Percentiles rank a stretch among this genome's conserved stretches.
Evolutionary conservation across 2,888 invertebrate genomes (phyloP).

Genomic region (Limnephilus marmoratus): DNA sequence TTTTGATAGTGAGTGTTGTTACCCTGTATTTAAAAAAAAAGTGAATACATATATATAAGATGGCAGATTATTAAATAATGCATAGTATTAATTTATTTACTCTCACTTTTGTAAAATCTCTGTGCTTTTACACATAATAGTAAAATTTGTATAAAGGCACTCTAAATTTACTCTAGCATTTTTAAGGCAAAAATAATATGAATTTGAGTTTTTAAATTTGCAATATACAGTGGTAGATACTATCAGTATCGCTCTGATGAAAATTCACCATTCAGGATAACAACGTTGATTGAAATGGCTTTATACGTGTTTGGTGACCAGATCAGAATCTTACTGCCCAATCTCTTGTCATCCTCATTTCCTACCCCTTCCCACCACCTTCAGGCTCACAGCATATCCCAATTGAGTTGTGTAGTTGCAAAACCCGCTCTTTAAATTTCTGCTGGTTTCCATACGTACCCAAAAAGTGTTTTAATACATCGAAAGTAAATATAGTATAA

Average conservation of each 20-base stretch:
- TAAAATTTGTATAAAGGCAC: constrained; percentile 2
- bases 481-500: no score
- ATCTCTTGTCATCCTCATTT: not conserved
- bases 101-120: not conserved
- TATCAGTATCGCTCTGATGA: not conserved
- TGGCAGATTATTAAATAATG: not conserved
- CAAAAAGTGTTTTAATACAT: no score
- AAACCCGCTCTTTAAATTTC: no score
- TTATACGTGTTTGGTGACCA: not conserved
- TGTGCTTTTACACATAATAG: not conserved
- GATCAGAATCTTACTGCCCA: not conserved
- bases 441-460: no score
- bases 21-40: not conserved
- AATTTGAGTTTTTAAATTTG: not conserved
- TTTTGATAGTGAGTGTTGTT: not conserved
- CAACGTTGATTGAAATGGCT: not conserved
- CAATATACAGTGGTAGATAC: not conserved
- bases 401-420: not conserved
- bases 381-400: not conserved
- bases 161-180: not conserved
- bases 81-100: no score
- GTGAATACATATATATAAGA: not conserved
- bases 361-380: not conserved
- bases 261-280: not conserved
- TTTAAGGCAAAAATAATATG: not conserved